Base-by-base conservation (phyloP, 1,140 invertebrate genomes). In the Heliothis subflexa region DNA sequence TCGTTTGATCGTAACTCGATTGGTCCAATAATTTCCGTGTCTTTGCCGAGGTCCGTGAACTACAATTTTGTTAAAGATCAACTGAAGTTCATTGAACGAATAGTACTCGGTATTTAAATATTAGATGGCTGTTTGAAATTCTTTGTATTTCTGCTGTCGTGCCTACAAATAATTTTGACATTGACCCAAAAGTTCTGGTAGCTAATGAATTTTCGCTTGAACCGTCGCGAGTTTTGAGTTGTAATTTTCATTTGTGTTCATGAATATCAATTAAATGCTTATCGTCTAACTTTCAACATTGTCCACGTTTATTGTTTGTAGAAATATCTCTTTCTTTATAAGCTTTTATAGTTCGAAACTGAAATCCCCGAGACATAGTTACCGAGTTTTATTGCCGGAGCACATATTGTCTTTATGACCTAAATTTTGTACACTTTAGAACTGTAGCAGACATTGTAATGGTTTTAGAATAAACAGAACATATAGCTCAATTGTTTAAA, bases 1-100 rank as follows among this genome's bases (percentile, higher is more conserved):
- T 62, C 18, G 66, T 70, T 70, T 28, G 13, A 28, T 52, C 66
- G 25, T 50, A 70, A 70, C 66, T 70, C 47, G 40, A 66, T 47
- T 66, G 62, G 47, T 66, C 40, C 13, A 49, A 50, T 70, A 70
- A 70, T 62, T 62, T 62, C 61, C 61, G 66, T 52, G 21, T 68
- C 64, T 16, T 21, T 25, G 25, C 66, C 3, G 4, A 70, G 40
- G 62, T 21, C 52, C 66, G 12, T 70, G 66, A 13, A 70, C 47
- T 18, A 70, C 25, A 52, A 70, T n/a, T 28, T 70, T 1, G 18
- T 62, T 62, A 62, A 33, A 45, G 33, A 59, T 59, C 33, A 25
- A 40, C 28, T 62, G n/a, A 13, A 28, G 66, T 49, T 70, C 47
- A 50, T 70, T 70, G 18, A 52, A 25, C 66, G 47, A n/a, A 70